A percentile compares a stretch with the other conserved stretches of the same genome.
phyloP scores from a whole-genome alignment of 2,113 vertebrate species.

The Salvelinus fontinalis region DNA sequence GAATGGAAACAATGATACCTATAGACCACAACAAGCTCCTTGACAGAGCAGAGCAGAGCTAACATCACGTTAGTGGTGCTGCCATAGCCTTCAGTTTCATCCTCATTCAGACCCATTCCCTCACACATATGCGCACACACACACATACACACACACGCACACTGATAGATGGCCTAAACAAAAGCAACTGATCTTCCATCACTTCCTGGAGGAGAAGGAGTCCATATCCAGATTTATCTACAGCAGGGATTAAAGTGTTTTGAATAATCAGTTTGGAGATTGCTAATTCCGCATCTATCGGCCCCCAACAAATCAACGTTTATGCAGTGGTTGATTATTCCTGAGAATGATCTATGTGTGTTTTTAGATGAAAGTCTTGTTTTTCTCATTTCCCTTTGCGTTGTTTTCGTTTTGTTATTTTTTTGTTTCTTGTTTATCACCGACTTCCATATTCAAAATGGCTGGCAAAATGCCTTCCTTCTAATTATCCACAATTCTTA shows the following conservation, averaged over 20 bases:
- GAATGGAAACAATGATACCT: constrained; percentile 80
- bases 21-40: constrained; percentile 55
- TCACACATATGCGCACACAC: too few species aligned
- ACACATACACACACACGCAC: too few species aligned
- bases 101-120: not conserved
- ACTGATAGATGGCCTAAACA: constrained; percentile 12
- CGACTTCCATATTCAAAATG: constrained; percentile 68
- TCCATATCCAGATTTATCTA: constrained; percentile 23
- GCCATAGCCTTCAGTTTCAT: not conserved
- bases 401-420: constrained; percentile 43
- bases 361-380: constrained; percentile 68
- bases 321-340: constrained; percentile 52
- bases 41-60: constrained; percentile 27
- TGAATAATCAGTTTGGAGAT: constrained; percentile 55
- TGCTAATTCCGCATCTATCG: constrained; percentile 61
- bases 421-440: constrained; percentile 73
- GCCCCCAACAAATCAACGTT: constrained; percentile 45
- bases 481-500: constrained; percentile 76
- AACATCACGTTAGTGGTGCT: constrained; percentile 18
- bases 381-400: not conserved
- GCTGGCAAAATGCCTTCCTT: constrained; percentile 68
- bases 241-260: constrained; percentile 52
- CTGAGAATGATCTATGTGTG: constrained; percentile 52
- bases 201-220: too few species aligned
- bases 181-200: not conserved